Evolutionary conservation across 2,113 vertebrate genomes (phyloP), one percentile per base, ranked within the genome.

Genomic region (Catharus minimus): DNA sequence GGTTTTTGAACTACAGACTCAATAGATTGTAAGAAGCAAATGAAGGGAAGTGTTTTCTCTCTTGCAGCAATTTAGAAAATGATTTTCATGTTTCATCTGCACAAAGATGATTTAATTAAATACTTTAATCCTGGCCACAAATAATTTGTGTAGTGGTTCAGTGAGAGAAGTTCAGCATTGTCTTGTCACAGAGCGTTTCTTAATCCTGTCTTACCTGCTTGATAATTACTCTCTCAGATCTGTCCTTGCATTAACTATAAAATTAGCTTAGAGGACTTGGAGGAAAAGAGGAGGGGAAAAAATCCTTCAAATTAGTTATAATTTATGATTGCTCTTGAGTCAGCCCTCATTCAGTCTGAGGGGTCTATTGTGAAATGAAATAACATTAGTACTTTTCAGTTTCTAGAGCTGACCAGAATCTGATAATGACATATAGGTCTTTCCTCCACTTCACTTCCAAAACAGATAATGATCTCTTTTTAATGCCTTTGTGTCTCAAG

Each of bases 71-170:
- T 92, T 93, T 33, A 62, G 41, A 71, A 94, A 92, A 94, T 78
- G 13, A 92, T 93, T 95, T 94, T 89, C 57, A 11, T 82, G 81
- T 92, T 90, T 95, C 87, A 92, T 90, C 94, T 88, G 53, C 58
- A 91, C 80, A 94, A 90, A 93, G 89, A 87, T 89, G 77, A 93
- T 95, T 95, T 95, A 95, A 96, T 96, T 96, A 94, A 96, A 95
- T 95, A 92, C 95, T 95, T 95, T 92, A 95, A 95, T 96, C 88
- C 86, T 89, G 84, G 73, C 88, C 86, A 94, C 92, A 94, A 93
- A 89, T 93, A 90, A 92, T 95, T 86, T 92, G 50, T 91, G 52
- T 94, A 92, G 90, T 68, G 36, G 49, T 79, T 92, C 71, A 89
- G 61, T 53, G 56, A 91, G 52, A 91, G 82, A 80, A 85, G 62